Percentiles rank a stretch among this genome's conserved stretches.
These are phyloP conservation scores for Psammodynastes pulverulentus DNA, from an alignment of 2,113 vertebrate genomes.

Conservation along the genomic window DNA sequence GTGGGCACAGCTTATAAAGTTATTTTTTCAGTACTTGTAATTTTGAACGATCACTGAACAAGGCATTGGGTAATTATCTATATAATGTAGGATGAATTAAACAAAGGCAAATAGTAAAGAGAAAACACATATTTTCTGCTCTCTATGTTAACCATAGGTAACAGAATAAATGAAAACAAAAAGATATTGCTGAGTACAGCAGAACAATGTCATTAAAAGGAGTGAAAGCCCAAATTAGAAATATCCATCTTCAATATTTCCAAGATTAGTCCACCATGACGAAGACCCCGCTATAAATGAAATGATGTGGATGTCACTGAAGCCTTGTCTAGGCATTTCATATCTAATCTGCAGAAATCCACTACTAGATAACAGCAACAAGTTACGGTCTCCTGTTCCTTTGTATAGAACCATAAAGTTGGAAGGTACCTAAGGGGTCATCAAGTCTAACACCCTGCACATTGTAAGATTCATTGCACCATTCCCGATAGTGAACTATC, in stretches of 20 bases:
- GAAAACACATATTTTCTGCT: background rate
- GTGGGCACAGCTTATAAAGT: background rate
- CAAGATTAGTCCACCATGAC: background rate
- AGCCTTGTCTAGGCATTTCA: background rate
- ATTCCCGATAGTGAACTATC: background rate
- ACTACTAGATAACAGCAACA: background rate
- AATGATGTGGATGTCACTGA: background rate
- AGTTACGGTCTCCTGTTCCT: background rate
- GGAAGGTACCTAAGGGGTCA: background rate
- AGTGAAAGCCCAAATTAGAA: background rate
- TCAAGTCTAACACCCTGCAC: background rate
- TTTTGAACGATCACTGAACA: background rate
- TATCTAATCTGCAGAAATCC: background rate
- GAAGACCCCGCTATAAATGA: background rate
- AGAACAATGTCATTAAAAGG: background rate
- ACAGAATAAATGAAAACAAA: background rate
- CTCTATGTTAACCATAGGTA: background rate
- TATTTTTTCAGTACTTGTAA: background rate
- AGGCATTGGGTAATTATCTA: background rate
- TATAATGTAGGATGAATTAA: background rate
- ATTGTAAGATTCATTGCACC: background rate
- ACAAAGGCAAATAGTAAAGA: background rate
- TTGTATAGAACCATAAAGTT: background rate
- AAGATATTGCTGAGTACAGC: background rate
- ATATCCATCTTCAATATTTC: background rate